Base-by-base conservation (phyloP, 2,888 invertebrate species). In the Lypha dubia region DNA sequence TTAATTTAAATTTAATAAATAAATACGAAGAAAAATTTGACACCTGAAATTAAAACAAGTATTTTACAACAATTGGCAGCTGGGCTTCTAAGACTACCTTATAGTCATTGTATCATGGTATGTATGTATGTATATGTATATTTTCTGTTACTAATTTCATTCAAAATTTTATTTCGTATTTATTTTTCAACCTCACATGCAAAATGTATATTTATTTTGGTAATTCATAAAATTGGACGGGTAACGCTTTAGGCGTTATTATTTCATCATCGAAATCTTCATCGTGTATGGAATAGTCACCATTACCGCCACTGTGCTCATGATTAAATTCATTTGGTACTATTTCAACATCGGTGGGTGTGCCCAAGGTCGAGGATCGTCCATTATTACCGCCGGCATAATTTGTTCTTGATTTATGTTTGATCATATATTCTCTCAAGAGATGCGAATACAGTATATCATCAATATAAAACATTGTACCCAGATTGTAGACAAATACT, bases 381-480 rank as follows among this genome's bases (percentile, higher is more conserved):
- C 87, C 85, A 87, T 87, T 85, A 73, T 80, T 86, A 56, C 89
- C 88, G 74, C 89, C 88, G 77, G 87, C 88, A 70, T 88, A 88
- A 83, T 88, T 88, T 58, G 88, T 88, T 88, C 88, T 89, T 87
- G 89, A 89, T 82, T 88, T 89, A 9, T 89, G 88, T 32, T 89
- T 90, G 77, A 88, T 88, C 15, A 90, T 89, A 67, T 90, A 90
- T 76, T 92, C 91, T 49, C 89, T 89, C 35, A 92, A 87, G 76
- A 92, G 89, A 71, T 92, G 91, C 20, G 92, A 92, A 88, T 94
- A 94, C 8, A 94, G 90, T 77, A 94, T 93, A 87, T 93, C 93
- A 88, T 94, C 94, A 79, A 94, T 93, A 88, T 94, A 94, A 90
- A 94, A 94, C 94, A 94, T 94, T 79, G 94, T 94, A 60, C 94